Evolutionary conservation across 2,113 vertebrate genomes (phyloP), one percentile per base, ranked within the genome.

Genomic region (Guaruba guarouba): DNA sequence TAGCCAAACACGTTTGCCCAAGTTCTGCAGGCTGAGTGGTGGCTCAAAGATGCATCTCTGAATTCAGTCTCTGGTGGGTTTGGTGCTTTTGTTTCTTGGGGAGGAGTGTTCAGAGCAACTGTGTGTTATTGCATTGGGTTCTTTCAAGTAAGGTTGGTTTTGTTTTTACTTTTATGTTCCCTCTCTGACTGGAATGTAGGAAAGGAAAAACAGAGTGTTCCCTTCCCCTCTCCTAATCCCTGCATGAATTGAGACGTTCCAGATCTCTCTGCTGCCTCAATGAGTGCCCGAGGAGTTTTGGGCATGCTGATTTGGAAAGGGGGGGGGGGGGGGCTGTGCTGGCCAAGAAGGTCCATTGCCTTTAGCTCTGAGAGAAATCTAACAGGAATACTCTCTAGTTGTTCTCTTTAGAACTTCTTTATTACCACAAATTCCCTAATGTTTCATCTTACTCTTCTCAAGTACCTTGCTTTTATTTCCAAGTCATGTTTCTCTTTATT

Each of bases 61-160:
- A 23, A 14, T 78, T 71, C 95, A 46, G 76, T 18, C 80, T 51
- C 17, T 7, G 10, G 20, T 73, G 93, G 69, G 9, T 79, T 86
- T 77, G 68, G 89, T 89, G 69, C 83, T 95, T 88, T 84, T 88
- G 43, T 97, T 92, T 61, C 85, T 68, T 59, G 69, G 74, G 80
- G 52, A 59, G 55, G 33, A 83, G 59, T 35, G 55, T 57, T 78
- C 25, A 13, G 54, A 93, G 62, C 23, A 55, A 79, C 71, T 67
- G 44, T 9, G n/a, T 86, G 64, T 70, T 52, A 19, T 1, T 85
- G 82, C 85, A 91, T 82, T 43, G 89, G 57, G 33, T 74, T 43
- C 61, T 8, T 83, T 70, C 77, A 35, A 95, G 61, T 61, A 59
- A 64, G 2, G 16, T 6, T 16, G 35, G 25, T 25, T 9, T 13